Percentiles rank a stretch among this genome's conserved stretches.
Conservation (phyloP, 2,797 vertebrate species). For the Hippoglossus hippoglossus region DNA sequence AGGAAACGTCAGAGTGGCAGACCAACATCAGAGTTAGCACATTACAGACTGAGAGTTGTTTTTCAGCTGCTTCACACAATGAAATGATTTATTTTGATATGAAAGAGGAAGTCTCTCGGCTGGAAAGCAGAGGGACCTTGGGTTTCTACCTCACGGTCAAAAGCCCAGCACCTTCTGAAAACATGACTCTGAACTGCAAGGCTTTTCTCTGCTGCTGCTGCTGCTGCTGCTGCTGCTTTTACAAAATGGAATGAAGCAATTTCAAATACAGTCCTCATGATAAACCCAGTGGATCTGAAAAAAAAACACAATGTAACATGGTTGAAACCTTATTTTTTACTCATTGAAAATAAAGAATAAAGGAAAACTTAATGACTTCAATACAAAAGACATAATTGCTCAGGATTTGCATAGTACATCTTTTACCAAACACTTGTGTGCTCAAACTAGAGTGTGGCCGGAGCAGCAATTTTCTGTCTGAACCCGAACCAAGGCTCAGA, state of each 20-base stretch:
- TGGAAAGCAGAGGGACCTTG: slow-evolving; percentile 10
- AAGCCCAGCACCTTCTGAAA: slow-evolving; percentile 13
- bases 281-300: not conserved
- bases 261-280: not conserved
- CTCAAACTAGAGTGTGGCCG: no score
- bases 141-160: slow-evolving; percentile 16
- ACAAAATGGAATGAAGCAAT: not conserved
- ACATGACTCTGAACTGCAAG: not conserved
- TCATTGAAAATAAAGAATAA: no score
- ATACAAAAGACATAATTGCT: no score
- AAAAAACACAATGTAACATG: no score
- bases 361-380: no score
- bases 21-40: slow-evolving; percentile 5
- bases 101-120: slow-evolving; percentile 21
- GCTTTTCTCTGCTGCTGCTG: not conserved
- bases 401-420: no score
- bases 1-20: slow-evolving; percentile 15
- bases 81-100: slow-evolving; percentile 34
- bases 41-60: slow-evolving; percentile 13
- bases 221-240: not conserved
- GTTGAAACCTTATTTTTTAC: no score
- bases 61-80: slow-evolving; percentile 24
- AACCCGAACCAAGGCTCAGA: no score
- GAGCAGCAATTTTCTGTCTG: no score
- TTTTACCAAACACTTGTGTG: no score